Conservation (phyloP, 2,888 invertebrate species). For the Diplolepis rosae region DNA sequence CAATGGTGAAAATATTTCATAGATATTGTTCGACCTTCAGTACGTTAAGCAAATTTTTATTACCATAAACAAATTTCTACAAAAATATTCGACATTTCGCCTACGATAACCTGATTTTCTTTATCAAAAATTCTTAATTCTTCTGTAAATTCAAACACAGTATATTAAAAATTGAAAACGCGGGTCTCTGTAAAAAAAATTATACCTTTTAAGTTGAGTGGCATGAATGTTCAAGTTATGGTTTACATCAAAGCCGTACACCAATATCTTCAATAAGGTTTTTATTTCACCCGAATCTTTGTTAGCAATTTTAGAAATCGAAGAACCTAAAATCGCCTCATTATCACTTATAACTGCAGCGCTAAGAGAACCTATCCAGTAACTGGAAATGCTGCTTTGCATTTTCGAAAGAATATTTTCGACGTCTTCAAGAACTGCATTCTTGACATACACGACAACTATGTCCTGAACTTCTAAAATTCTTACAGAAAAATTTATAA, state of each 20-base stretch:
- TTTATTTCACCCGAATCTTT: not conserved
- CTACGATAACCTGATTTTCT: too few species aligned
- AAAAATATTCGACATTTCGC: too few species aligned
- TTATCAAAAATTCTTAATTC: too few species aligned
- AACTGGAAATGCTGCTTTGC: not conserved
- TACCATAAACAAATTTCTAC: too few species aligned
- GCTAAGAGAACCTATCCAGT: not conserved
- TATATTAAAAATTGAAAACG: too few species aligned
- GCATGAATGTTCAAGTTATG: not conserved
- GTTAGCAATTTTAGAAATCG: not conserved
- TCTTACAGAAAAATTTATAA: not conserved
- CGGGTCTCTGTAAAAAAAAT: too few species aligned
- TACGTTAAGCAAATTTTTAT: too few species aligned
- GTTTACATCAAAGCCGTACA: not conserved
- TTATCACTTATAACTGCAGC: not conserved
- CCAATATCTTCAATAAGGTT: not conserved
- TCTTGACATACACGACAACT: not conserved
- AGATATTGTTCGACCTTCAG: too few species aligned
- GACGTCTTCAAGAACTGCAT: not conserved
- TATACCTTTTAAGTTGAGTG: not conserved
- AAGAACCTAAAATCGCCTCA: not conserved
- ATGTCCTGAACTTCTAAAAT: not conserved
- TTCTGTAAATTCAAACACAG: too few species aligned
- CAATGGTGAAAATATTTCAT: too few species aligned
- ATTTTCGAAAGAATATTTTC: not conserved